Evolutionary conservation across 2,797 vertebrate genomes (phyloP).

Genomic region (Apogon talboti): DNA sequence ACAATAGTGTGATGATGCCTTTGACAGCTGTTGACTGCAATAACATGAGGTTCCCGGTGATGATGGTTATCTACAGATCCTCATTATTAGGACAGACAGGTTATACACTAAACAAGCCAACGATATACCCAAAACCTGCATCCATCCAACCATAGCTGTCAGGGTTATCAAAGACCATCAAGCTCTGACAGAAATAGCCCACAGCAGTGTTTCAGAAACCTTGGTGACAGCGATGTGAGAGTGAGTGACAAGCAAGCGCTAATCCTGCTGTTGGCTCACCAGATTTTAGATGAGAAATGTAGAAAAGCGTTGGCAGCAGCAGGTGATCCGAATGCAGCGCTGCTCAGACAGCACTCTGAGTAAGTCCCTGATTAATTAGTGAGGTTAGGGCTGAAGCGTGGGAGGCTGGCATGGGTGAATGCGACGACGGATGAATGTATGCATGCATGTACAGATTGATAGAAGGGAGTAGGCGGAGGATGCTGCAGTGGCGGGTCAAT

Average conservation of each 20-base stretch:
- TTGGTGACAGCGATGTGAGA: conserved; percentile 1
- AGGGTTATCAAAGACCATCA: conserved; percentile 58
- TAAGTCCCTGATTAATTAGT: conserved; percentile 69
- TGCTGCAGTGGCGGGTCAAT: conserved; percentile 4
- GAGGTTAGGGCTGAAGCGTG: conserved; percentile 49
- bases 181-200: conserved; percentile 50
- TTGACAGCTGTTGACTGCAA: conserved; percentile 34
- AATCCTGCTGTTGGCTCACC: conserved; percentile 59
- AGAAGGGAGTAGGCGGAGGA: conserved; percentile 34
- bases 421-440: conserved; percentile 39
- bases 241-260: conserved; percentile 53
- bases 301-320: conserved; percentile 43
- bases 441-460: conserved; percentile 33
- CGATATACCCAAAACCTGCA: conserved; percentile 30
- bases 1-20: conserved; percentile 6
- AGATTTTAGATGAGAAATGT: conserved; percentile 50
- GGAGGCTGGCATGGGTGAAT: conserved; percentile 57
- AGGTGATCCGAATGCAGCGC: conserved; percentile 62
- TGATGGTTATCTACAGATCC: conserved; percentile 27
- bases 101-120: conserved; percentile 24
- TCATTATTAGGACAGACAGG: conserved; percentile 56
- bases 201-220: conserved; percentile 40
- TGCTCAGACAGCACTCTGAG: conserved; percentile 51
- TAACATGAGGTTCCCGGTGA: conserved; percentile 26
- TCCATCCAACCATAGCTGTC: conserved; percentile 32